Evolutionary conservation across 2,888 invertebrate genomes (phyloP).

Genomic region (Phragmatobia fuliginosa): DNA sequence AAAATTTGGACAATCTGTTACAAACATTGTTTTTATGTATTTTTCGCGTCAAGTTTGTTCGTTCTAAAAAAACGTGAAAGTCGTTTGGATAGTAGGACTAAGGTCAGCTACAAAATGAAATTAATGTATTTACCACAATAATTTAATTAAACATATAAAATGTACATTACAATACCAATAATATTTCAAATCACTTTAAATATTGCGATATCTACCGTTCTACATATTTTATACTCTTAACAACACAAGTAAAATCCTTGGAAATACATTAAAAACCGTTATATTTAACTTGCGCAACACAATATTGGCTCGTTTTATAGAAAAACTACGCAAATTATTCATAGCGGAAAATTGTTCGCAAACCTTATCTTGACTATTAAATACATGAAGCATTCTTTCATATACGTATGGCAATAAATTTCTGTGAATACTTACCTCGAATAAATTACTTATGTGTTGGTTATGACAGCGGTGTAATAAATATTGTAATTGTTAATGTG

Average conservation of each 20-base stretch:
- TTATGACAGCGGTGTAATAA: constrained; percentile 23
- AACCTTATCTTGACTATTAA: constrained; percentile 74
- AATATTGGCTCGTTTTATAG: constrained; percentile 54
- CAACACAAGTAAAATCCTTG: constrained; percentile 21
- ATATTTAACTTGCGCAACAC: constrained; percentile 42
- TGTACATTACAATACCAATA: background rate
- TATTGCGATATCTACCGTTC: background rate
- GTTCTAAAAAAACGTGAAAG: too few relatives aligned
- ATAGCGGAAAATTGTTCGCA: constrained; percentile 78
- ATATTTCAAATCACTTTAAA: background rate
- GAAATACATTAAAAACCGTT: constrained; percentile 19
- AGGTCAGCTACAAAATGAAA: too few relatives aligned
- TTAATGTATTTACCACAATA: too few relatives aligned
- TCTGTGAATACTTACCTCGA: constrained; percentile 39
- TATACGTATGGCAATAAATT: constrained; percentile 61
- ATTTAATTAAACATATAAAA: background rate
- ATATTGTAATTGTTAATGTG: constrained; percentile 20
- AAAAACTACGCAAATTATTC: constrained; percentile 57
- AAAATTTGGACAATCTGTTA: too few relatives aligned
- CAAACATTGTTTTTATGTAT: too few relatives aligned
- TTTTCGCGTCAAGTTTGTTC: too few relatives aligned
- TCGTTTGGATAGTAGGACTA: too few relatives aligned
- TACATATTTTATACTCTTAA: constrained; percentile 5
- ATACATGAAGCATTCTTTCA: constrained; percentile 58
- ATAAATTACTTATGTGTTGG: constrained; percentile 33